Percentiles rank a stretch among this genome's conserved stretches.
These are phyloP conservation scores for Brotula barbata DNA, from an alignment of 2,797 vertebrate genomes.

Conservation along the genomic window DNA sequence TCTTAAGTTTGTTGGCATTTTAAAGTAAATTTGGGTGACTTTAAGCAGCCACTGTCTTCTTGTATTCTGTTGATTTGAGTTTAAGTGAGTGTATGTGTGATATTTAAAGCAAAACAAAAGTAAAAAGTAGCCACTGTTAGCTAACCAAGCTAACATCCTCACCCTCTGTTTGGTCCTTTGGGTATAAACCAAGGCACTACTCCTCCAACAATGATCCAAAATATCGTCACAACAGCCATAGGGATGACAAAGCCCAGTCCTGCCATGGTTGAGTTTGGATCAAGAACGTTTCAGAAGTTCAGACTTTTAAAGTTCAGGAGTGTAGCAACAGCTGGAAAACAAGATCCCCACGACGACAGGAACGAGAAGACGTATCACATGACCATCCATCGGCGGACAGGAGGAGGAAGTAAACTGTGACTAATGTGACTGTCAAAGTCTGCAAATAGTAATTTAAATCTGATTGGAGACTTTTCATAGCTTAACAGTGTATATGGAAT, in stretches of 20 bases:
- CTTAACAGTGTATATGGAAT: too few relatives aligned
- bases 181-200: constrained; percentile 91
- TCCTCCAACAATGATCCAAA: constrained; percentile 89
- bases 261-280: constrained; percentile 73
- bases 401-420: not conserved
- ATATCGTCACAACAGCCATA: constrained; percentile 89
- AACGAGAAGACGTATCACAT: constrained; percentile 49
- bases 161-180: constrained; percentile 95
- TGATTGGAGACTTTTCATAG: too few relatives aligned
- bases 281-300: not conserved
- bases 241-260: constrained; percentile 83
- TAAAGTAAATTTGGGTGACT: not conserved
- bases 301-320: constrained; percentile 42
- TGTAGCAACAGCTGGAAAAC: not conserved
- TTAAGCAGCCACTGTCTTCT: not conserved
- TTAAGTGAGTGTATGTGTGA: not conserved
- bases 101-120: not conserved
- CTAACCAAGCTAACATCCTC: constrained; percentile 74
- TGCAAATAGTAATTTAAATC: too few relatives aligned
- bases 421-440: too few relatives aligned
- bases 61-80: not conserved
- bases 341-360: constrained; percentile 16
- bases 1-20: not conserved
- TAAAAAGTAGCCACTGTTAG: constrained; percentile 14
- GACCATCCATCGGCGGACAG: constrained; percentile 18